These are phyloP conservation scores for Abramis brama DNA, from an alignment of 2,113 vertebrate species.

Conservation along the genomic window DNA sequence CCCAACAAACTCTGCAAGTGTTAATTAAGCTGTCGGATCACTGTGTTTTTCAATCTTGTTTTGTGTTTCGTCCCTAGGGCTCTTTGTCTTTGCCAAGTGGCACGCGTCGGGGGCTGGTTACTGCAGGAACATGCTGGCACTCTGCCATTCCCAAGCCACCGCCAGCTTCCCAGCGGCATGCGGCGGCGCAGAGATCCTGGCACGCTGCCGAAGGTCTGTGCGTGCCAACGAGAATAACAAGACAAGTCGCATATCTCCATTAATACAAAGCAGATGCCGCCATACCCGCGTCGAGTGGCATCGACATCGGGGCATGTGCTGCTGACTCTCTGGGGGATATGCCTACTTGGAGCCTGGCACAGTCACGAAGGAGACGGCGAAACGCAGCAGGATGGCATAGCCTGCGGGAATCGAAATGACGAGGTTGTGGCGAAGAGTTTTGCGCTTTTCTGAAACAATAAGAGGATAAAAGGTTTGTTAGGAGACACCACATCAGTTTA, in stretches of 20 bases:
- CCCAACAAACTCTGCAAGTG: constrained; percentile 59
- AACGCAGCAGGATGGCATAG: neutral
- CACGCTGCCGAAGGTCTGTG: constrained; percentile 52
- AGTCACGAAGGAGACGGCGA: neutral
- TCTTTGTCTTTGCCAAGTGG: constrained; percentile 61
- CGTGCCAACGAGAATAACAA: constrained; percentile 46
- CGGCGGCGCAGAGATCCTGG: constrained; percentile 49
- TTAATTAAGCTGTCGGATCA: constrained; percentile 62
- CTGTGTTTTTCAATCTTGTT: constrained; percentile 59
- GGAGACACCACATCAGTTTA: neutral
- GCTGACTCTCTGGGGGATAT: neutral
- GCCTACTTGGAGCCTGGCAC: constrained; percentile 17
- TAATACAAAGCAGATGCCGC: constrained; percentile 26
- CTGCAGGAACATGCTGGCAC: constrained; percentile 52
- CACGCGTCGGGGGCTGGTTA: constrained; percentile 51
- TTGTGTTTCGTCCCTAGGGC: constrained; percentile 57
- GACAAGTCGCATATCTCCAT: constrained; percentile 34
- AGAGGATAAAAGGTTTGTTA: constrained; percentile 19
- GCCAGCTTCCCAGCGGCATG: constrained; percentile 54
- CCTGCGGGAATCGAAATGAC: neutral
- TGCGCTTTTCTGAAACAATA: neutral
- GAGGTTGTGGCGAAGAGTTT: neutral
- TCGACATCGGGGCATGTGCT: neutral
- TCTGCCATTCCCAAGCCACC: constrained; percentile 55
- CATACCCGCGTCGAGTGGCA: neutral